Evolutionary conservation across 2,113 vertebrate species (phyloP).

Genomic region (Euleptes europaea): DNA sequence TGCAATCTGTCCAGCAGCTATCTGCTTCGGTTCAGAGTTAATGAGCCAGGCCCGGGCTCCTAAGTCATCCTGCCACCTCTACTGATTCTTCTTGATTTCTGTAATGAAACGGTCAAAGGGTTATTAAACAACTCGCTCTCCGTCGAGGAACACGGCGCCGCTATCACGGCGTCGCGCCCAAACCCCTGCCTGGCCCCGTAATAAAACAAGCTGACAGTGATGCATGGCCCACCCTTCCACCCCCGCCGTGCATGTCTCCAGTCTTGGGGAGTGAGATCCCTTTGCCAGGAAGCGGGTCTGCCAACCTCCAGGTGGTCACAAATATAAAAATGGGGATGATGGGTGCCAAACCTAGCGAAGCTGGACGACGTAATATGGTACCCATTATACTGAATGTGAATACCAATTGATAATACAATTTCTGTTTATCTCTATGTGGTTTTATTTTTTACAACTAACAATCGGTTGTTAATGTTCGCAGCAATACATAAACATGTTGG

Average conservation of each 20-base stretch:
- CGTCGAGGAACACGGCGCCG: not conserved
- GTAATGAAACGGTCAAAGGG: constrained; percentile 38
- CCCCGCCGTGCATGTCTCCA: not conserved
- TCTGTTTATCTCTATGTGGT: no score
- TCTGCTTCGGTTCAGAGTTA: constrained; percentile 35
- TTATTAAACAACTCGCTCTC: constrained; percentile 36
- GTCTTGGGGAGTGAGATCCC: not conserved
- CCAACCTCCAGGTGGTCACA: no score
- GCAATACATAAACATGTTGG: no score
- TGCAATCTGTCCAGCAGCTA: constrained; percentile 30
- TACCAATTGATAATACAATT: no score
- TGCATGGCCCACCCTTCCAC: not conserved
- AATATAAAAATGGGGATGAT: no score
- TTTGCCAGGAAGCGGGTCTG: not conserved
- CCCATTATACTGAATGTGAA: no score
- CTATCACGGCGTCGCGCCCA: not conserved
- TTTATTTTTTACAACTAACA: no score
- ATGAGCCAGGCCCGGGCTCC: constrained; percentile 29
- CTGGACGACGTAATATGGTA: no score
- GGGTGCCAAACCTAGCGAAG: no score
- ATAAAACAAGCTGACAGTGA: constrained; percentile 20
- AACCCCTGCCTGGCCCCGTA: constrained; percentile 1
- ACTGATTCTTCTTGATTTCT: constrained; percentile 40
- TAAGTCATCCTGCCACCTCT: constrained; percentile 40
- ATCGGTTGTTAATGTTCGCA: no score